phyloP scores from a whole-genome alignment of 2,113 vertebrate species.

The Picathartes gymnocephalus region DNA sequence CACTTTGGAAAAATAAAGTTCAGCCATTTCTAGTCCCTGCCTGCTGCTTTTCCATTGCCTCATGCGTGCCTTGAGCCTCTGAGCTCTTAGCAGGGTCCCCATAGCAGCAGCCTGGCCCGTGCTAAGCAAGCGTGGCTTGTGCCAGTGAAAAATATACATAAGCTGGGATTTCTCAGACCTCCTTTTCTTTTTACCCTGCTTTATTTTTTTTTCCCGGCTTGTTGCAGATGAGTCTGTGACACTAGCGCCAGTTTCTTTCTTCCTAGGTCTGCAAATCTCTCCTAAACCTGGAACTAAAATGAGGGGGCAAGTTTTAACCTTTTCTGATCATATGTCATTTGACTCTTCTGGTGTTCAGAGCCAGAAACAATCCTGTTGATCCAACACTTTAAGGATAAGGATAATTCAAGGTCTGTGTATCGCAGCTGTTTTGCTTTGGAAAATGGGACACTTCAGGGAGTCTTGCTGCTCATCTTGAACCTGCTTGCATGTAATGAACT shows the following conservation, averaged over 20 bases:
- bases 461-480: not conserved
- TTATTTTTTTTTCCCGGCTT: not conserved
- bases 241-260: not conserved
- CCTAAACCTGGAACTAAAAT: not conserved
- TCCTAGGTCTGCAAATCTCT: not conserved
- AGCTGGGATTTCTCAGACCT: not conserved
- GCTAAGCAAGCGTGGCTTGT: conserved; percentile 11
- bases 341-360: not conserved
- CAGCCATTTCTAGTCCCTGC: conserved; percentile 33
- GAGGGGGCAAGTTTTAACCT: not conserved
- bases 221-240: not conserved
- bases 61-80: conserved; percentile 7
- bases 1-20: conserved; percentile 64
- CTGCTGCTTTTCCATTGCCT: conserved; percentile 71
- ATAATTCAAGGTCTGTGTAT: not conserved
- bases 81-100: conserved; percentile 14
- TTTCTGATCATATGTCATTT: not conserved
- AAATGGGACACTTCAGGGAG: not conserved
- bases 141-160: conserved; percentile 41
- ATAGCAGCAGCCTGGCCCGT: not conserved
- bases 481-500: not conserved
- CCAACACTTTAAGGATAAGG: not conserved
- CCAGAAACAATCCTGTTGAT: not conserved
- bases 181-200: not conserved
- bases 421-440: not conserved